Evolutionary conservation across 2,888 invertebrate species (phyloP), one percentile per base, ranked within the genome.

Genomic region (Apantesis nais): DNA sequence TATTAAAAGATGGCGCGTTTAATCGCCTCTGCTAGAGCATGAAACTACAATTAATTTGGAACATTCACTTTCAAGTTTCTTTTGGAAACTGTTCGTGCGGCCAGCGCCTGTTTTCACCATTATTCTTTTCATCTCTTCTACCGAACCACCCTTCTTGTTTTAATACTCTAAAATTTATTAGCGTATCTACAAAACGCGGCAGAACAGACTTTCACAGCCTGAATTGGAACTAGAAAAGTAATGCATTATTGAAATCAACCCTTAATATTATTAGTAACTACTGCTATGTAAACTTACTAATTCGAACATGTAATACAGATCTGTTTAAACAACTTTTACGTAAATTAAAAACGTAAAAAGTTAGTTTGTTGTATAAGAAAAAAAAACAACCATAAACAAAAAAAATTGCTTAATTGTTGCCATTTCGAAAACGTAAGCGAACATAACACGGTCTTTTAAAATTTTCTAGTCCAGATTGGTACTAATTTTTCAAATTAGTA

Each of bases 171-270:
- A 76, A 72, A 74, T 76, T 78, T 68, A 67, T 71, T 66, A 52
- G 41, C 65, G 65, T 74, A 74, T 73, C 68, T 68, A 71, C 39
- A 67, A 78, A 77, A 75, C 75, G 74, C 74, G 67, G 71, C 83
- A 81, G 76, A 78, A 84, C 86, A 89, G 89, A 90, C 88, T 85
- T 69, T 87, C 87, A 89, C 88, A 90, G 90, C 87, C 89, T 82
- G 88, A 83, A 74, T 80, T 81, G 83, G 79, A 86, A 81, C 78
- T 82, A 84, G 74, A 75, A 74, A 72, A 82, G 74, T 74, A 76
- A 82, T 82, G 82, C 78, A 83, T 83, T 85, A 62, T 74, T 75
- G 73, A 84, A 83, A 82, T 79, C 75, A 74, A 79, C 68, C 72
- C 74, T 83, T 78, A 81, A 77, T 12, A 71, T 67, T 80, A 78